A percentile compares a stretch with the other conserved stretches of the same genome.
Evolutionary conservation across 2,113 vertebrate species (phyloP).

Genomic region (Acinonyx jubatus): DNA sequence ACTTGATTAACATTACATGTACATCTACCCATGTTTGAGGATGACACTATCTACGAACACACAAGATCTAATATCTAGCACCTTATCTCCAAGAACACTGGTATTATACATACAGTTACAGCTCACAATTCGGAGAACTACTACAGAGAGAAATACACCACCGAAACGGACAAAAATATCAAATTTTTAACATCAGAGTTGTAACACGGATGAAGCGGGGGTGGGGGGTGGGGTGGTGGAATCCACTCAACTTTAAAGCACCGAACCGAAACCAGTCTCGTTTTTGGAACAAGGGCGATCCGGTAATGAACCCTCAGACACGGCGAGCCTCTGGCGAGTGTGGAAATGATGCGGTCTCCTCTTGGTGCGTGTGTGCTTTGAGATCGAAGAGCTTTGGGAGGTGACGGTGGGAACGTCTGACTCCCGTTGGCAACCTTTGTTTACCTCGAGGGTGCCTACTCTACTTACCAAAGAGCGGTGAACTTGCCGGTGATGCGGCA

Average conservation of each 20-base stretch:
- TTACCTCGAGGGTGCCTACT: slow-evolving; percentile 55
- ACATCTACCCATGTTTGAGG: background rate
- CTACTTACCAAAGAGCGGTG: slow-evolving; percentile 7
- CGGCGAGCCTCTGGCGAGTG: background rate
- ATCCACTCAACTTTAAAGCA: slow-evolving; percentile 67
- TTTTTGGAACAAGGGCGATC: slow-evolving; percentile 41
- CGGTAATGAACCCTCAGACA: background rate
- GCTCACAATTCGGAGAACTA: slow-evolving; percentile 60
- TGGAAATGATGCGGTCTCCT: slow-evolving; percentile 43
- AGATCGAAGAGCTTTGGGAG: slow-evolving; percentile 50
- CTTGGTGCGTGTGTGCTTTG: slow-evolving; percentile 41
- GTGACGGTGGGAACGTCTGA: slow-evolving; percentile 43
- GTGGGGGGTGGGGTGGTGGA: background rate
- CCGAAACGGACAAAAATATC: slow-evolving; percentile 61
- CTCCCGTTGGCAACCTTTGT: background rate
- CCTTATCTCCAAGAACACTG: slow-evolving; percentile 70
- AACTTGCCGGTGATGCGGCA: slow-evolving; percentile 33
- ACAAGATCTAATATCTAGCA: slow-evolving; percentile 73
- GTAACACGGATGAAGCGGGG: slow-evolving; percentile 45
- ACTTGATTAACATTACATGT: slow-evolving; percentile 52
- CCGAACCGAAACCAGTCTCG: slow-evolving; percentile 52
- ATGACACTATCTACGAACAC: slow-evolving; percentile 39
- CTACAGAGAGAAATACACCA: slow-evolving; percentile 55
- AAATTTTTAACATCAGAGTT: slow-evolving; percentile 51
- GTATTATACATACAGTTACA: slow-evolving; percentile 65